phyloP scores from a whole-genome alignment of 2,113 vertebrate species.

The Megaceryle maxima region DNA sequence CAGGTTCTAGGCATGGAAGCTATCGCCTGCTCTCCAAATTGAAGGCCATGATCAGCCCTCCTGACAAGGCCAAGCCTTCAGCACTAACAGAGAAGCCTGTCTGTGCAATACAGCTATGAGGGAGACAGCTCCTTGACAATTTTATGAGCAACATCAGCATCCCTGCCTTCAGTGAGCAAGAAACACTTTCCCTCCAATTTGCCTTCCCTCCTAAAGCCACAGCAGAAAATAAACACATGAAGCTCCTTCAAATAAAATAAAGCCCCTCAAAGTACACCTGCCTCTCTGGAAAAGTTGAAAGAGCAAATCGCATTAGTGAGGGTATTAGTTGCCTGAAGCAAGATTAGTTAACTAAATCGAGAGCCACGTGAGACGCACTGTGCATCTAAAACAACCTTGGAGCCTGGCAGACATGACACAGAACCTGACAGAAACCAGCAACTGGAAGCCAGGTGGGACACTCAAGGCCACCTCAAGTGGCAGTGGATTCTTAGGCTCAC shows the following conservation, averaged over 20 bases:
- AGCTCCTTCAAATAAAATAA: conserved; percentile 5
- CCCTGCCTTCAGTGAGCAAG: background rate
- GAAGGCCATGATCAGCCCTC: background rate
- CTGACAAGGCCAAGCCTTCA: background rate
- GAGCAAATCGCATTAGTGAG: background rate
- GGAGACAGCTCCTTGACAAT: background rate
- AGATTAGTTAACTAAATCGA: background rate
- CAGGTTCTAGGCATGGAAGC: background rate
- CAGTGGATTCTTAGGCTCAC: background rate
- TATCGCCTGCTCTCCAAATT: background rate
- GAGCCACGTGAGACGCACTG: background rate
- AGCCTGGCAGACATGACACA: background rate
- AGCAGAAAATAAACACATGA: background rate
- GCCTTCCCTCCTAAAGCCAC: background rate
- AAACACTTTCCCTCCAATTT: background rate
- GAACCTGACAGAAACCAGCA: background rate
- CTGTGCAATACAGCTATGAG: background rate
- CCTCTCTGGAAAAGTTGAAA: background rate
- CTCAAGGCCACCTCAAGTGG: background rate
- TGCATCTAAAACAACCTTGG: background rate
- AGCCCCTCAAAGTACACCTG: background rate
- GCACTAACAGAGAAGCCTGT: background rate
- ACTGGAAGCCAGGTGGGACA: background rate
- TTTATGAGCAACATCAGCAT: background rate
- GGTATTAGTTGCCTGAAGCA: background rate